Base-by-base conservation (phyloP, 2,113 vertebrate genomes). In the Percopsis transmontana region DNA sequence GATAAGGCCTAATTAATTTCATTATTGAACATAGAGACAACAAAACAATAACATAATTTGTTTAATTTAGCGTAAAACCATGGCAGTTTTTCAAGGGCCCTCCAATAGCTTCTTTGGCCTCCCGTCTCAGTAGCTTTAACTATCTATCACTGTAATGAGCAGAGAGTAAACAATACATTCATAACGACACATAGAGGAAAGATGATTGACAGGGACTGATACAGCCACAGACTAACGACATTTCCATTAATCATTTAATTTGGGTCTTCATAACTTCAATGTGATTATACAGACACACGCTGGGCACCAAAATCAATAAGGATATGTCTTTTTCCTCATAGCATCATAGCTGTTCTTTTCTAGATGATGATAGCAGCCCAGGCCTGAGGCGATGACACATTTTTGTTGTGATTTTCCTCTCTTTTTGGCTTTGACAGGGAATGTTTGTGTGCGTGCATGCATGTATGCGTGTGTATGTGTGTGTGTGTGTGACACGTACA, bases 311-410 rank as follows among this genome's bases (percentile, higher is more conserved):
- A 74, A 85, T 83, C 87, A 84, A 87, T 85, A 72, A 81, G 66
- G 77, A 69, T 54, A 62, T 42, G 23, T 45, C 47, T 59, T 70
- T 75, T 56, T 63, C 57, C 52, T 53, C 24, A 13, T 54, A 58
- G 52, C 10, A 0, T 5, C 39, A 72, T 66, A 66, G 65, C 67
- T 76, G 71, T 74, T 77, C 63, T 77, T 72, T 76, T 74, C 79
- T 77, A 24, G 33, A 79, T 78, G 62, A 71, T 77, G 76, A 83
- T 76, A 48, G 84, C 63, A 74, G 76, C 77, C 68, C 59, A 2
- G 58, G 80, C 85, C 85, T 16, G 51, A 79, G 82, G 82, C 85
- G 4, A 48, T 82, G 82, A 85, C 82, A 85, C 61, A 77, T 87
- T 70, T 64, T 33, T 79, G 74, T 70, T 76, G 70, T 69, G 69